phyloP scores from a whole-genome alignment of 2,888 invertebrate species.

The Muschampia plurimacula region DNA sequence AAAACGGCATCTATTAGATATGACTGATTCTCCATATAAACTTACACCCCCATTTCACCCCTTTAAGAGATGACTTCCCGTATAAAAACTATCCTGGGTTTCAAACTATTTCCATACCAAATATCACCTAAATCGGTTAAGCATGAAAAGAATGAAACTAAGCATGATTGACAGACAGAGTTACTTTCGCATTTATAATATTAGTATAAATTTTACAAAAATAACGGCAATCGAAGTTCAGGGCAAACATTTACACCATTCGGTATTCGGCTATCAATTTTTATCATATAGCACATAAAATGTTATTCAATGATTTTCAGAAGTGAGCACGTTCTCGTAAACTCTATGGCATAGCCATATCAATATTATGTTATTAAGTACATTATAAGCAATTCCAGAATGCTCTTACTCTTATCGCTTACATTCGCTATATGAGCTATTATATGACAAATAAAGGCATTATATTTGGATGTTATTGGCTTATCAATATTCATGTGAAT shows the following conservation, averaged over 20 bases:
- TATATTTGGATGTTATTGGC: slow-evolving; percentile 13
- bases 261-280: background rate
- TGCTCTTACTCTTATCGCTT: slow-evolving; percentile 1
- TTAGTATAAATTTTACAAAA: no score
- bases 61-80: no score
- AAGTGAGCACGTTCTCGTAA: background rate
- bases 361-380: background rate
- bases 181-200: no score
- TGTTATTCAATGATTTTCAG: background rate
- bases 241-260: background rate
- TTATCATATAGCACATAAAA: background rate
- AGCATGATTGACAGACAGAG: no score
- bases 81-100: no score
- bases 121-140: no score
- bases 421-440: slow-evolving; percentile 1
- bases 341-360: background rate
- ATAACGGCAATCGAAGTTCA: no score
- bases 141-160: no score
- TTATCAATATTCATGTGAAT: slow-evolving; percentile 20
- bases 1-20: no score
- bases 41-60: no score
- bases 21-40: no score
- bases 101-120: no score
- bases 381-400: background rate
- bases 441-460: slow-evolving; percentile 16